Percentiles rank a stretch among this genome's conserved stretches.
Evolutionary conservation across 2,113 vertebrate genomes (phyloP).

Genomic region (Xiphias gladius): DNA sequence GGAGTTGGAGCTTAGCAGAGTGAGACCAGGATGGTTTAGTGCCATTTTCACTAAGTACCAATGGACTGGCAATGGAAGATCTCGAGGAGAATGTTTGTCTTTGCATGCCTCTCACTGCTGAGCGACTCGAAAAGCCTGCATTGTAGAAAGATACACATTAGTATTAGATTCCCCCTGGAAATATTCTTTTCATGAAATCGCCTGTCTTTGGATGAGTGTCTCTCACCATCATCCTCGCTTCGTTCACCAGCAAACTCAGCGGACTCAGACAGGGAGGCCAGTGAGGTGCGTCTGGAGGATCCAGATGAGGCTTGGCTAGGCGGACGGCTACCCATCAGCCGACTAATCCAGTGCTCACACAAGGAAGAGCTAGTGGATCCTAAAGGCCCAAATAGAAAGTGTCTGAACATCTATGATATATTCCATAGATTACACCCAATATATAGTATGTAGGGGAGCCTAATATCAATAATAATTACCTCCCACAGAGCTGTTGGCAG

Average conservation of each 20-base stretch:
- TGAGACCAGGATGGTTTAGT: slow-evolving; percentile 93
- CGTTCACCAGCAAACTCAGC: slow-evolving; percentile 94
- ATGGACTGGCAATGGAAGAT: slow-evolving; percentile 95
- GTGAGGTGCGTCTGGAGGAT: slow-evolving; percentile 94
- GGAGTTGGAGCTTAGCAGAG: slow-evolving; percentile 94
- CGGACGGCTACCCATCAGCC: slow-evolving; percentile 94
- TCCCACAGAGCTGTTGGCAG: slow-evolving; percentile 97
- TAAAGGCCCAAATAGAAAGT: slow-evolving; percentile 65
- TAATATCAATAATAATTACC: slow-evolving; percentile 80
- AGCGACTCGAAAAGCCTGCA: slow-evolving; percentile 93
- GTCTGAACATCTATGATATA: background rate
- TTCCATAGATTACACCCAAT: background rate
- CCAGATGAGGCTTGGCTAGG: slow-evolving; percentile 95
- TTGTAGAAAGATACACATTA: slow-evolving; percentile 18
- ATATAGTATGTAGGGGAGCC: background rate
- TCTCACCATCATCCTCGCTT: slow-evolving; percentile 95
- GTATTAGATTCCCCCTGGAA: background rate
- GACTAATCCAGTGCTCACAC: slow-evolving; percentile 98
- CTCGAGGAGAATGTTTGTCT: slow-evolving; percentile 93
- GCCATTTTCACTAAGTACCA: slow-evolving; percentile 92
- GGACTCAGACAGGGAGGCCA: slow-evolving; percentile 95
- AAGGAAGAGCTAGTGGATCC: slow-evolving; percentile 98
- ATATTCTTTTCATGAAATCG: background rate
- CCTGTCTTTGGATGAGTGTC: slow-evolving; percentile 18
- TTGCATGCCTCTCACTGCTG: slow-evolving; percentile 94